Conservation (phyloP, 2,797 vertebrate genomes). For the Siniperca scherzeri region DNA sequence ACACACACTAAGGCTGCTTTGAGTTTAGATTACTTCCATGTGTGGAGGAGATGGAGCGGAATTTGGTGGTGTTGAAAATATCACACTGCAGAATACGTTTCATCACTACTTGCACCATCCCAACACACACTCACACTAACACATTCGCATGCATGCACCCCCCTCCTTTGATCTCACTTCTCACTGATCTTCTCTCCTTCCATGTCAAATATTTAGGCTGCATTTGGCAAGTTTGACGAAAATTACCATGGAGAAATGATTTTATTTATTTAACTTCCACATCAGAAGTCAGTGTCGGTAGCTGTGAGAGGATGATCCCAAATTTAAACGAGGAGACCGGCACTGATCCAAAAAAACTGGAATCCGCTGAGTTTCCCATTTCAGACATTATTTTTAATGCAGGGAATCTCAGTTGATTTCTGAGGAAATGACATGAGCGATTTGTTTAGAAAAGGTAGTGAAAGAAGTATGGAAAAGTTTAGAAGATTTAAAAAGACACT, state of each 20-base stretch:
- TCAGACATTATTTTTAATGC: conserved; percentile 37
- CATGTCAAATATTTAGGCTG: conserved; percentile 87
- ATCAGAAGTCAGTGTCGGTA: conserved; percentile 66
- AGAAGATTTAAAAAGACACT: conserved; percentile 9
- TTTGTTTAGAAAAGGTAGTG: conserved; percentile 24
- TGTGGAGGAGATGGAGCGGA: conserved; percentile 72
- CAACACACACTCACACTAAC: conserved; percentile 43
- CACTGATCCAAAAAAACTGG: conserved; percentile 8
- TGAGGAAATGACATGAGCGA: conserved; percentile 12
- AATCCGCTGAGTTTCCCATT: conserved; percentile 62
- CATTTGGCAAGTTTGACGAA: conserved; percentile 85
- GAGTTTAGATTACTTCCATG: conserved; percentile 77
- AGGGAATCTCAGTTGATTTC: conserved; percentile 33
- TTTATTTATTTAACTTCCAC: conserved; percentile 81
- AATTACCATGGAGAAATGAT: conserved; percentile 81
- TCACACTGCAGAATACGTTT: conserved; percentile 79
- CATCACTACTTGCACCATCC: conserved; percentile 73
- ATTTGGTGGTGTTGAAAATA: conserved; percentile 79
- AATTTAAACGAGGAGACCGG: conserved; percentile 38
- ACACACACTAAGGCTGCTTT: conserved; percentile 54
- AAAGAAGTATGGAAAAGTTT: conserved; percentile 14
- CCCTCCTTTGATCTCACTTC: conserved; percentile 81
- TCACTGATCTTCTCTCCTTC: conserved; percentile 84
- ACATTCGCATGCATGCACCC: conserved; percentile 4
- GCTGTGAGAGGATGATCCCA: conserved; percentile 42